phyloP scores from a whole-genome alignment of 1,140 invertebrate genomes.

The Drosophila trapezifrons region DNA sequence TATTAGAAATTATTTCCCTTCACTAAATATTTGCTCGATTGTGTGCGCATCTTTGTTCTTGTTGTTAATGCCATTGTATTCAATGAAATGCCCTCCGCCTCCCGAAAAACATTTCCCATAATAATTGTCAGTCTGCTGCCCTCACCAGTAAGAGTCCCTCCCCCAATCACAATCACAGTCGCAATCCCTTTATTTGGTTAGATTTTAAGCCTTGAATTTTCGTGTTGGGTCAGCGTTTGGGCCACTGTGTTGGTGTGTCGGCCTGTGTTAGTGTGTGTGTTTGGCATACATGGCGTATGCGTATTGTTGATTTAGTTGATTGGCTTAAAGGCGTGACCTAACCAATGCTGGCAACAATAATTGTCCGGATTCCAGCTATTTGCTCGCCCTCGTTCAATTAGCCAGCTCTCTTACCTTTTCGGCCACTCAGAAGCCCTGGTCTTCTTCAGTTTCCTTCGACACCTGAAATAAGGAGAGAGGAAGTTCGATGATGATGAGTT shows the following conservation, averaged over 20 bases:
- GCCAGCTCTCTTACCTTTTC: conserved; percentile 43
- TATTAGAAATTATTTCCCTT: conserved; percentile 79
- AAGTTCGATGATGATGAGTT: conserved; percentile 35
- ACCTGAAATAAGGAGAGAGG: conserved; percentile 22
- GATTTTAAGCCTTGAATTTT: conserved; percentile 72
- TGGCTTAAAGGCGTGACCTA: conserved; percentile 65
- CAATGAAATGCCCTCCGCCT: conserved; percentile 29
- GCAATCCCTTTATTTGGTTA: conserved; percentile 28
- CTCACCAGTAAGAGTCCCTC: not conserved
- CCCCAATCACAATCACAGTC: conserved; percentile 9
- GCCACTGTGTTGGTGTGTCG: not conserved
- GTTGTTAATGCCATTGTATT: conserved; percentile 57
- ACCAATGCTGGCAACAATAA: conserved; percentile 62
- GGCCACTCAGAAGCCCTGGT: conserved; percentile 6
- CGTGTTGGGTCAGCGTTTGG: conserved; percentile 35
- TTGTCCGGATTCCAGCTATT: conserved; percentile 63
- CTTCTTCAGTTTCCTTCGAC: conserved; percentile 14
- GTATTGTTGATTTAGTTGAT: conserved; percentile 76
- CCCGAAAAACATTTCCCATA: conserved; percentile 54
- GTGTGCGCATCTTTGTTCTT: conserved; percentile 48
- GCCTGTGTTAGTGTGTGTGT: conserved; percentile 22
- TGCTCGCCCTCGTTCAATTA: conserved; percentile 52
- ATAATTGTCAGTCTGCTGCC: conserved; percentile 45
- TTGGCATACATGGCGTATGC: conserved; percentile 64
- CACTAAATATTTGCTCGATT: conserved; percentile 70